These are phyloP conservation scores for Bimastos eiseni DNA, from an alignment of 2,888 invertebrate genomes.

Conservation along the genomic window DNA sequence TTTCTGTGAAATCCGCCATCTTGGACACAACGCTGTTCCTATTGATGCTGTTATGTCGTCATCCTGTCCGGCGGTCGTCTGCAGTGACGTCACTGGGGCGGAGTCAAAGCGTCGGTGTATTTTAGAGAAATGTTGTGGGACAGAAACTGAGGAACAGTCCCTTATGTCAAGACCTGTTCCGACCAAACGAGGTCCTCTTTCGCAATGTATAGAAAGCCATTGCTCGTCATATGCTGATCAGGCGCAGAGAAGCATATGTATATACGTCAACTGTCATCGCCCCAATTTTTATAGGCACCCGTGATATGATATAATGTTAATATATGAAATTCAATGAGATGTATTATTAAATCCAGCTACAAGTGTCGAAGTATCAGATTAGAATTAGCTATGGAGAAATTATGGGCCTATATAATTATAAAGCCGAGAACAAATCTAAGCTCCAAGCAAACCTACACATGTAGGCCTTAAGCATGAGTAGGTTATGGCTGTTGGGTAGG, in stretches of 20 bases:
- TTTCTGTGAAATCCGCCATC: not conserved
- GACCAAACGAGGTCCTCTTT: not conserved
- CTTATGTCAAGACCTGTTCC: not conserved
- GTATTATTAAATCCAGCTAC: not conserved
- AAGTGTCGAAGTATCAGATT: not conserved
- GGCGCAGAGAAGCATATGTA: not conserved
- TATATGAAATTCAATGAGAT: too few species aligned
- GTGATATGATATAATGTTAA: too few species aligned
- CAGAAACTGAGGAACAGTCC: not conserved
- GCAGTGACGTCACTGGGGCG: conserved; percentile 14
- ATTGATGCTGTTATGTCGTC: not conserved
- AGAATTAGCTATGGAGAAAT: not conserved
- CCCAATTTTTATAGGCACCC: too few species aligned
- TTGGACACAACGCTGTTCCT: not conserved
- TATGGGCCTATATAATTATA: not conserved
- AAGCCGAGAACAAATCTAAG: not conserved
- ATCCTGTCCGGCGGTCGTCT: not conserved
- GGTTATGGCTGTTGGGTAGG: too few species aligned
- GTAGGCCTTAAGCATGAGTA: too few species aligned
- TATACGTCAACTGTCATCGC: not conserved
- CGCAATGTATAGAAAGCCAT: conserved; percentile 27
- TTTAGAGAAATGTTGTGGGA: not conserved
- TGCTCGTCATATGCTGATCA: not conserved
- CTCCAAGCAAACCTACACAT: too few species aligned
- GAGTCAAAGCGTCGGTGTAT: not conserved